Base-by-base conservation (phyloP, 2,113 vertebrate species). In the Leptobrachium leishanense region DNA sequence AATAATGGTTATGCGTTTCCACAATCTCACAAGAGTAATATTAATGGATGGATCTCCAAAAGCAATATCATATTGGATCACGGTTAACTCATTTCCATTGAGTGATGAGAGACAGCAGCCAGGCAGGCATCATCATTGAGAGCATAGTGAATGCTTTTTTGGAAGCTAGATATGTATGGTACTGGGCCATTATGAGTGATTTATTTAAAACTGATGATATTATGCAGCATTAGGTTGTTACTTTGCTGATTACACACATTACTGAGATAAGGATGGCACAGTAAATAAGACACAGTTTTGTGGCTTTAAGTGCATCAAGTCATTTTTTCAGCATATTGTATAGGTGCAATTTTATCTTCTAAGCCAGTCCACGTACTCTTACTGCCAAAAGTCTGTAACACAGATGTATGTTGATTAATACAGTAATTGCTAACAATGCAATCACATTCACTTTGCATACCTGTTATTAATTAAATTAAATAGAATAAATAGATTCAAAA, bases 151-250 rank as follows among this genome's bases (percentile, higher is more conserved):
- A 43, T 43, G 41, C 8, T 55, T 64, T 20, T 68, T 13, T 6
- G 5, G 3, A 63, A 6, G 68, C 55, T 76, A 20, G 46, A 43
- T 2, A 5, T 41, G 40, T 59, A 63, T 68, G 53, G 44, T 68
- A 44, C 13, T 59, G 39, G 65, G 50, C n/a, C 43, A 69, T 15
- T 41, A 43, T 54, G 39, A 44, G 39, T 43, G 20, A 55, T 57
- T 62, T 62, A 63, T 40, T 6, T 31, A 77, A 42, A 69, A 69
- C 43, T 57, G 15, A 31, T 77, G 55, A 75, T 46, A 40, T 53
- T 69, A 11, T 10, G 15, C 13, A 54, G 50, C 64, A 43, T 15
- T 62, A 62, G 41, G 53, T 39, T 55, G 46, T 7, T 55, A 67
- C 63, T 31, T 20, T 76, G 62, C 64, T 54, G 41, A 74, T 31